Conservation (phyloP, 2,113 vertebrate species). For the Percopsis transmontana region DNA sequence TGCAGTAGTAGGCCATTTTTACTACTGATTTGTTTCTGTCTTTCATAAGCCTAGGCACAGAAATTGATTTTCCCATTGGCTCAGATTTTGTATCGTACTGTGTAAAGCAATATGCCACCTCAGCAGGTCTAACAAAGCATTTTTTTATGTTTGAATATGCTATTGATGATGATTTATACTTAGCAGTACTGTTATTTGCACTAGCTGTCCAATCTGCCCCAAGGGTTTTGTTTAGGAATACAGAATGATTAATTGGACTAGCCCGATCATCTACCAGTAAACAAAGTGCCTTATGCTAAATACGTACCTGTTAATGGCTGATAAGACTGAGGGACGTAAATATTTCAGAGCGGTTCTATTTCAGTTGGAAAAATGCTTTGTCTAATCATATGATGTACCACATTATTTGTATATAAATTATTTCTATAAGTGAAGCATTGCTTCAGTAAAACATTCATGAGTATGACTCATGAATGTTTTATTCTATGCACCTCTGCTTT, state of each 20-base stretch:
- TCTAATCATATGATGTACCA: too few species aligned
- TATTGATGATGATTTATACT: background rate
- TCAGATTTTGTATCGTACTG: slow-evolving; percentile 28
- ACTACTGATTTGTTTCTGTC: slow-evolving; percentile 54
- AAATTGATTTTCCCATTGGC: slow-evolving; percentile 47
- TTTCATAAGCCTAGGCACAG: slow-evolving; percentile 30
- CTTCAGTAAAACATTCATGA: too few species aligned
- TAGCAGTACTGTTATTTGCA: background rate
- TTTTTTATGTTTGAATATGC: background rate
- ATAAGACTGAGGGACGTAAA: background rate
- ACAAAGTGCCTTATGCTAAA: background rate
- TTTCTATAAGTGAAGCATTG: too few species aligned
- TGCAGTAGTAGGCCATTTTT: slow-evolving; percentile 48
- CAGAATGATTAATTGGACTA: background rate
- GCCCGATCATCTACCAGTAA: background rate
- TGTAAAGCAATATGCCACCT: slow-evolving; percentile 33
- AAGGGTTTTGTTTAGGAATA: too few species aligned
- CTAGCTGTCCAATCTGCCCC: background rate
- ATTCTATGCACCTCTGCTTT: too few species aligned
- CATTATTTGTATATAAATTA: too few species aligned
- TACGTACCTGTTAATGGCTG: slow-evolving; percentile 19
- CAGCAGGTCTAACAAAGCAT: slow-evolving; percentile 32
- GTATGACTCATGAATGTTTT: too few species aligned
- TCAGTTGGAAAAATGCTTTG: background rate
- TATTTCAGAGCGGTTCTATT: background rate